Conservation (phyloP, 1,140 invertebrate genomes). For the Lanistes nyassanus region DNA sequence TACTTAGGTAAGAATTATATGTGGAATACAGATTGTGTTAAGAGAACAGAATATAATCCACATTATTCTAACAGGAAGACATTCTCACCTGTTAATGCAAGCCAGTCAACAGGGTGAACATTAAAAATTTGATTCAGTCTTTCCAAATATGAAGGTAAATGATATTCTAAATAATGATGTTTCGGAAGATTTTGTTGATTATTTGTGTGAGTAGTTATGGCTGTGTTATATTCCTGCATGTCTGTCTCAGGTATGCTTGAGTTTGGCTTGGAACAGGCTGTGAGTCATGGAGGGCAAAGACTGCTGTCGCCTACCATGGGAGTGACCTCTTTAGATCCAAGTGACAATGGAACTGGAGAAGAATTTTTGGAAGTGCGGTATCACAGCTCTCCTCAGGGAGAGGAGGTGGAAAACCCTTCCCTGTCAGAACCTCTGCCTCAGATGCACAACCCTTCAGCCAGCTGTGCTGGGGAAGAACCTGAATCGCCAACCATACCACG, state of each 20-base stretch:
- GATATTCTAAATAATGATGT: too few species aligned
- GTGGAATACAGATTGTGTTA: too few species aligned
- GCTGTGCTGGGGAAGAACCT: constrained; percentile 37
- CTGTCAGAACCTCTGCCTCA: constrained; percentile 27
- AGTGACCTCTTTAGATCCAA: constrained; percentile 32
- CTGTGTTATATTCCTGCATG: too few species aligned
- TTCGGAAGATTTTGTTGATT: too few species aligned
- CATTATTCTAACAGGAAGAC: too few species aligned
- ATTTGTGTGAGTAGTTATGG: too few species aligned
- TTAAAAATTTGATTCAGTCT: too few species aligned
- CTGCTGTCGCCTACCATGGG: constrained; percentile 55
- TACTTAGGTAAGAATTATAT: too few species aligned
- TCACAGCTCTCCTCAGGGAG: constrained; percentile 17
- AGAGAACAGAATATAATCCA: too few species aligned
- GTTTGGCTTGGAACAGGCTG: constrained; percentile 84
- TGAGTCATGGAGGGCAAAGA: constrained; percentile 72
- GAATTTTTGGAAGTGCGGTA: constrained; percentile 61
- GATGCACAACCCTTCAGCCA: constrained; percentile 14
- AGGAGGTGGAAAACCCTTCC: neutral
- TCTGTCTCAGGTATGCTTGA: constrained; percentile 67
- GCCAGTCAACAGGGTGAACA: too few species aligned
- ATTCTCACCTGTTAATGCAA: too few species aligned
- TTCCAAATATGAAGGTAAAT: too few species aligned
- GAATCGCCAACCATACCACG: constrained; percentile 49
- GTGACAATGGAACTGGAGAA: constrained; percentile 41